Evolutionary conservation across 53 echinoderm and acorn worm species (phyloP).

Genomic region (Henricia sp.): DNA sequence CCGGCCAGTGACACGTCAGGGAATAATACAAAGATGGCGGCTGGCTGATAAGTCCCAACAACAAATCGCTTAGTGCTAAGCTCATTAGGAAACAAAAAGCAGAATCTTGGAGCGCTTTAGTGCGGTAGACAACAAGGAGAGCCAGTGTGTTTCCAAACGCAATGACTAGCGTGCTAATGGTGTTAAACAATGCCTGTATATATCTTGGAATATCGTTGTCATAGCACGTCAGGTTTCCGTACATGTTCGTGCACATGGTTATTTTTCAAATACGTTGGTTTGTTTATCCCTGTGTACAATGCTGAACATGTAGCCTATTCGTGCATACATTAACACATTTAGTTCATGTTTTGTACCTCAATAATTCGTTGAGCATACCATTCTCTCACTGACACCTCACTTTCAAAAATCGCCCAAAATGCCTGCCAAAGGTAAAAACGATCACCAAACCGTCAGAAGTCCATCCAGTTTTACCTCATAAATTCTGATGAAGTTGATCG

Average conservation of each 20-base stretch:
- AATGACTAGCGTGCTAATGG: conserved; percentile 32
- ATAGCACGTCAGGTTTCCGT: conserved; percentile 34
- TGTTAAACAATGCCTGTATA: conserved; percentile 42
- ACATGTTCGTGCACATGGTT: conserved; percentile 37
- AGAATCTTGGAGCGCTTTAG: conserved; percentile 40
- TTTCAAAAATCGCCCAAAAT: too few species aligned
- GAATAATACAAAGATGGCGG: conserved; percentile 60
- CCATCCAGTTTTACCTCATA: too few species aligned
- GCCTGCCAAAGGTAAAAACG: too few species aligned
- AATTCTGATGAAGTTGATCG: too few species aligned
- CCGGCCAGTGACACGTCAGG: conserved; percentile 53
- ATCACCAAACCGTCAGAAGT: too few species aligned
- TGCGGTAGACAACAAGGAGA: conserved; percentile 25
- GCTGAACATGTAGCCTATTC: too few species aligned
- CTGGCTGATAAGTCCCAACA: conserved; percentile 51
- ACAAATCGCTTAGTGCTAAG: conserved; percentile 40
- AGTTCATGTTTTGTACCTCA: too few species aligned
- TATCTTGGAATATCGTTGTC: conserved; percentile 21
- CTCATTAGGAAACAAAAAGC: conserved; percentile 49
- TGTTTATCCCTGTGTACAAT: too few species aligned
- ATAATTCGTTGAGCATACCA: too few species aligned
- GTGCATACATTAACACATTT: too few species aligned
- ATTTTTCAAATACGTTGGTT: too few species aligned
- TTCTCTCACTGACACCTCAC: too few species aligned
- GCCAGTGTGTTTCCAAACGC: conserved; percentile 38